Evolutionary conservation across 2,113 vertebrate species (phyloP), one percentile per base, ranked within the genome.

Genomic region (Pseudorasbora parva): DNA sequence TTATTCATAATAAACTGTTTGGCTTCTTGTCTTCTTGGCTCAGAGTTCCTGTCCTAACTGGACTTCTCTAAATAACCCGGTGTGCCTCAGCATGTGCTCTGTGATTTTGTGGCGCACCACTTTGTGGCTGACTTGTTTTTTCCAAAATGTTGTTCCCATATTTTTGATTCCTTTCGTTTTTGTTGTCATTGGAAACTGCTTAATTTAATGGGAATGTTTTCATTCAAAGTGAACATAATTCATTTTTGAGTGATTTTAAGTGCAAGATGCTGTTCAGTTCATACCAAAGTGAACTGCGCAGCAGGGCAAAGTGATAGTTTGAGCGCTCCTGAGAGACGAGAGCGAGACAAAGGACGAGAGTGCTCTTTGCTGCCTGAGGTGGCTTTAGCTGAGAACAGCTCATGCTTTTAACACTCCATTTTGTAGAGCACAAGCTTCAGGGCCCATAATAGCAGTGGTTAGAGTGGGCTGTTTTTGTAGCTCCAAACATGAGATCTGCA

Each of bases 1-100:
- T 86, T n/a, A 21, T 45, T 71, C 68, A 89, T 75, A 60, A 83
- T 71, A 7, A 84, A 87, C 78, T 85, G 75, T 85, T 64, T 62
- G 23, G 90, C 86, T 83, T 87, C 19, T 89, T 21, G 17, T 30
- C 30, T 30, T 30, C 30, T 30, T 30, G 30, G 2, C 49, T 54
- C 6, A 54, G 17, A 54, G 2, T 2, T 54, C 17, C 51, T 19
- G 6, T 54, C 17, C 51, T 54, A 6, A 19, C 6, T 54, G 17
- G 51, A 54, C 49, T 19, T 54, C 49, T 51, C 43, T 51, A 17
- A 54, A 54, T 54, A 54, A n/a, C n/a, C n/a, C n/a, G n/a, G n/a
- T n/a, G n/a, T n/a, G n/a, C n/a, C n/a, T n/a, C n/a, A n/a, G n/a
- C n/a, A n/a, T n/a, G n/a, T n/a, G n/a, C n/a, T n/a, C n/a, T n/a